Base-by-base conservation (phyloP, 2,888 invertebrate species). In the Scaptomyza flava region DNA sequence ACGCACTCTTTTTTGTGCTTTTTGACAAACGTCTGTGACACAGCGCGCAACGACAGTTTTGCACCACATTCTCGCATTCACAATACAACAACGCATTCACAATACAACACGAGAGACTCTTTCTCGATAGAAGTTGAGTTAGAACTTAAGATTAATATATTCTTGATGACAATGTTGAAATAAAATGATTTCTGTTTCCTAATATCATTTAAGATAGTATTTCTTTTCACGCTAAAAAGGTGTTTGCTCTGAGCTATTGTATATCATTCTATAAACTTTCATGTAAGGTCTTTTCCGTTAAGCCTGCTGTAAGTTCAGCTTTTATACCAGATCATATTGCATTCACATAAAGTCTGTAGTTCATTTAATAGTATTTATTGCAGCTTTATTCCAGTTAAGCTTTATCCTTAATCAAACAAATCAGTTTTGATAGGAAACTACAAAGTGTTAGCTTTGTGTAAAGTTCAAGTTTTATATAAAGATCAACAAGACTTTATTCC, bases 21-120 rank as follows among this genome's bases (percentile, higher is more conserved):
- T 79, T 72, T 84, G 86, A 77, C 88, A 85, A 81, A 67, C 81
- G 68, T 43, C 75, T 66, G 68, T 78, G 71, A 77, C 66, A 67
- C 66, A 67, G 64, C 60, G 62, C 58, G 72, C 70, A 69, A 56
- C 81, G 73, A 72, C 74, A 67, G 56, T 68, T 74, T 74, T 63
- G 62, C 73, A 70, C 60, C 60, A 67, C 51, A 72, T 66, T 73
- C 63, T 61, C 53, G 20, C n/a, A 61, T 45, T 57, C 59, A 27
- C 27, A 27, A 27, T 6, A 27, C 27, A 27, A 27, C 27, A n/a
- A n/a, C 53, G 20, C n/a, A 61, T 45, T 57, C 59, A 27, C 27
- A 27, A 27, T 6, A 27, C 27, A 27, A 27, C 27, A n/a, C n/a
- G n/a, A n/a, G n/a, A n/a, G 6, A 27, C 6, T 6, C 6, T 27